Evolutionary conservation across 2,113 vertebrate species (phyloP), one percentile per base, ranked within the genome.

Genomic region (Scalopus aquaticus): DNA sequence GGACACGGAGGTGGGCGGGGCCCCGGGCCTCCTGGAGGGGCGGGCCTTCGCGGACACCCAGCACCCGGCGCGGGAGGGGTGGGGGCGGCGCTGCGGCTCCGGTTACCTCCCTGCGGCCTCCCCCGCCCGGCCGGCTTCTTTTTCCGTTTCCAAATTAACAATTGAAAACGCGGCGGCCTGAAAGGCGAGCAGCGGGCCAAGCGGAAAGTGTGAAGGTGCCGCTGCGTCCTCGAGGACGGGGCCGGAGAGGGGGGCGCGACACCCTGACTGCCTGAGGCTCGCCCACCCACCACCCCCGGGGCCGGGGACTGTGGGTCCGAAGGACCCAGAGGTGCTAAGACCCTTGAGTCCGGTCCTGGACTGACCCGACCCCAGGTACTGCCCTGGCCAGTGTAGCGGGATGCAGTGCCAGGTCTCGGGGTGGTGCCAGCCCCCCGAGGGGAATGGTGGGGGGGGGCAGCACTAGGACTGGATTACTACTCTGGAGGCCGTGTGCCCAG

Each of bases 151-250:
- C 96, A 97, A 97, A 97, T 97, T 97, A 97, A 96, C 95, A 91
- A 96, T 97, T 96, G 95, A 97, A 97, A 97, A 97, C 88, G 39
- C 95, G 12, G 96, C 96, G 96, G 97, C 95, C 93, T 96, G 95
- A 97, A 97, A 96, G 95, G 96, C 95, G 97, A 97, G 97, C 96
- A 96, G 96, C 95, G 97, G 97, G 97, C 97, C 97, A 97, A 97
- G 97, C 96, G 97, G 97, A 97, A 97, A 97, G 97, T 97, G 97
- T 97, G 97, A 97, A 97, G 97, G 95, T 95, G 96, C 95, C 86
- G 95, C 95, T 20, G 92, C 96, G 88, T 88, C 94, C 93, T 94
- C 69, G 39, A 88, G 81, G 80, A 74, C 60, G 3, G 79, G 90
- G 95, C 11, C 76, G 26, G 60, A 84, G 93, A 82, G 35, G 13